Evolutionary conservation across 2,888 invertebrate species (phyloP), one percentile per base, ranked within the genome.

Genomic region (Drosophila anceps): DNA sequence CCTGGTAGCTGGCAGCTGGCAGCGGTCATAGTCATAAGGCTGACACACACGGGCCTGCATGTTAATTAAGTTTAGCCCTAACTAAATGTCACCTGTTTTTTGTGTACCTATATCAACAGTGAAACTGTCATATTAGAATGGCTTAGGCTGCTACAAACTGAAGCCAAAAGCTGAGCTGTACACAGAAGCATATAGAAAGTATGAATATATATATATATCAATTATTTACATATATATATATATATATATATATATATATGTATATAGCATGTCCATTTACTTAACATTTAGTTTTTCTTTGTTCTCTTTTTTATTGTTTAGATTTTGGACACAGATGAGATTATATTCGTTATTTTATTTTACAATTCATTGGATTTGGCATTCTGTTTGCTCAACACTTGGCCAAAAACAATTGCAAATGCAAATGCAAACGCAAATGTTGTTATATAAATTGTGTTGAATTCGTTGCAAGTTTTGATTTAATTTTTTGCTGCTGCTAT

Each of bases 31-130:
- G 41, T 61, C 65, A 69, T 73, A 65, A 69, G 63, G 50, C 65
- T 55, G 54, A 73, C 69, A 59, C 37, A 18, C 27, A 31, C 46
- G 7, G 68, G 37, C 35, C 20, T 24, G 41, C 43, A 43, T 59
- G 81, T 79, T 86, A 86, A 86, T 86, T 90, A 90, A 85, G 88
- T 78, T 82, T 73, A 72, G 63, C 70, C 65, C 61, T 63, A 71
- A 61, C 71, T 71, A 46, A 67, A 63, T 68, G 72, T 62, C 74
- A 70, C 60, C 69, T 69, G 72, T 62, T 51, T 67, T 63, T 59
- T 66, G 39, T 65, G 59, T 59, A 84, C 90, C 88, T 84, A 75
- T 65, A 69, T 86, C 85, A 88, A 79, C 64, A 68, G 53, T 53
- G 65, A 81, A 69, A 67, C 65, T 74, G 79, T 67, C 71, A 73